Evolutionary conservation across 2,888 invertebrate species (phyloP).

Genomic region (Plagodis pulveraria): DNA sequence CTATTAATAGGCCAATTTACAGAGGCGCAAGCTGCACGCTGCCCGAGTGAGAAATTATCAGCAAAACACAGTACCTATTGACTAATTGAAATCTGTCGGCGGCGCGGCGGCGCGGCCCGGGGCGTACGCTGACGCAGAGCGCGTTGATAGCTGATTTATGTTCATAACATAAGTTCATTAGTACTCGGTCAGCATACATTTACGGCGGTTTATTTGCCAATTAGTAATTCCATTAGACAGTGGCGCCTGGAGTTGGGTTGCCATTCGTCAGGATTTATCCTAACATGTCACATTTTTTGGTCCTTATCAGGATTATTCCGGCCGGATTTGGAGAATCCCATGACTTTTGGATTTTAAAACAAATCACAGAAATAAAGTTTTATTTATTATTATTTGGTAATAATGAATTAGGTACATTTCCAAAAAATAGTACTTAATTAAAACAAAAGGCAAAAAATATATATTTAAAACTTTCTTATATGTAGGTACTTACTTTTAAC

Average conservation of each 20-base stretch:
- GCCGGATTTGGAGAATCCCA: too few relatives aligned
- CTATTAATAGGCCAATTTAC: constrained; percentile 44
- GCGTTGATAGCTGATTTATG: constrained; percentile 34
- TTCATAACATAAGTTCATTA: constrained; percentile 35
- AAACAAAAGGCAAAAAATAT: too few relatives aligned
- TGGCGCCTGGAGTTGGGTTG: constrained; percentile 57
- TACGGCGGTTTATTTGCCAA: constrained; percentile 45
- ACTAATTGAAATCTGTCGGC: constrained; percentile 44
- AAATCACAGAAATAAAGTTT: too few relatives aligned
- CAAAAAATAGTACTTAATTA: too few relatives aligned
- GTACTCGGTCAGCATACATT: constrained; percentile 36
- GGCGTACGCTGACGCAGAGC: constrained; percentile 18
- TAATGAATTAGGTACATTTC: too few relatives aligned
- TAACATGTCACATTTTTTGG: too few relatives aligned
- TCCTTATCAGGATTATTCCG: too few relatives aligned
- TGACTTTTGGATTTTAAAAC: too few relatives aligned
- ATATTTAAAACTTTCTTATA: too few relatives aligned
- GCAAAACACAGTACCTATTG: constrained; percentile 37
- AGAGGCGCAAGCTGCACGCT: constrained; percentile 41
- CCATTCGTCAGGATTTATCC: too few relatives aligned
- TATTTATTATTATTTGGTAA: too few relatives aligned
- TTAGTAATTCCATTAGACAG: constrained; percentile 49
- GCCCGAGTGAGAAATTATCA: constrained; percentile 52
- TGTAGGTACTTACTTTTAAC: too few relatives aligned
- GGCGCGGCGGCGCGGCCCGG: background rate